phyloP scores from a whole-genome alignment of 1,140 invertebrate genomes.

The Sesamia nonagrioides region DNA sequence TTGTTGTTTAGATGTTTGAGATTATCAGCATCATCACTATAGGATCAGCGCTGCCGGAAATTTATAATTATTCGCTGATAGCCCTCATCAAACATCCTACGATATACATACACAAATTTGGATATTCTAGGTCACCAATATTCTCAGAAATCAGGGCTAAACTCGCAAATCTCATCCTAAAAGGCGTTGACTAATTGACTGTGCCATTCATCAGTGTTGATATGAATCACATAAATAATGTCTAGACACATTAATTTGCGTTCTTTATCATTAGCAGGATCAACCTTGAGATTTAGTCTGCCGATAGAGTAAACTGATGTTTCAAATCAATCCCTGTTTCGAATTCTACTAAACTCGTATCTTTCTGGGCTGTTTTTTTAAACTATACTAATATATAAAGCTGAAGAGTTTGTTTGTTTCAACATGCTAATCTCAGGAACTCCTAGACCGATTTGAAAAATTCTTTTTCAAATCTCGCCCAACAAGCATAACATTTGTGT shows the following conservation, averaged over 20 bases:
- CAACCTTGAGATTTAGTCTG: background rate
- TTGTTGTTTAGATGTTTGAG: no score
- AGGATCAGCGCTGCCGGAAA: background rate
- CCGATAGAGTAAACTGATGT: background rate
- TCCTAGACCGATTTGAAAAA: no score
- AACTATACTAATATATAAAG: no score
- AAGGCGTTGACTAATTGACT: slow-evolving; percentile 14
- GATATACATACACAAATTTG: background rate
- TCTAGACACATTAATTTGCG: slow-evolving; percentile 25
- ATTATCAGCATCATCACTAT: no score
- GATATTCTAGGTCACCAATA: background rate
- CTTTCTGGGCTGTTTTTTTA: no score
- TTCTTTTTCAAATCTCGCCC: no score
- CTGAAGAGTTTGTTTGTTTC: no score
- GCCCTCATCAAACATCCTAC: no score
- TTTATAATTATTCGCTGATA: no score
- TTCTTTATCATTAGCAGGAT: background rate
- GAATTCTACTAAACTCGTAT: no score
- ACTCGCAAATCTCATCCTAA: background rate
- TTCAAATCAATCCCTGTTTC: background rate
- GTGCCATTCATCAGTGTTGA: slow-evolving; percentile 21
- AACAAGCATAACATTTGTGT: no score
- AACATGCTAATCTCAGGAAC: no score
- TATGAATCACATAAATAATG: slow-evolving; percentile 16
- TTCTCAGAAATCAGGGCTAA: slow-evolving; percentile 7